These are phyloP conservation scores for Phyllotis vaccarum DNA, from an alignment of 2,797 vertebrate genomes.

Conservation along the genomic window DNA sequence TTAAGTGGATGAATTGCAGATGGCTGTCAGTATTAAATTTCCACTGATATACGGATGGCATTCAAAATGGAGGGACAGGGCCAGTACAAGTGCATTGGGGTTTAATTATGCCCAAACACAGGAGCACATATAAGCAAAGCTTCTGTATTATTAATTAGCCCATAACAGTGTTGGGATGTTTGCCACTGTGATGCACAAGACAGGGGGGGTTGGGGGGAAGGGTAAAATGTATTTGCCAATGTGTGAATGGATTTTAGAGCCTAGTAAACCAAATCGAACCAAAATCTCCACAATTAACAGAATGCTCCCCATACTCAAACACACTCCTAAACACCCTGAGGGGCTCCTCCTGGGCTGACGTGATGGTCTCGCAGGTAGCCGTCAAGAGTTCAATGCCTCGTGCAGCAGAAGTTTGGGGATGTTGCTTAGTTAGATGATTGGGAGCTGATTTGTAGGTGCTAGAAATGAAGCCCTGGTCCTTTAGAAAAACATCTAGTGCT, in stretches of 20 bases:
- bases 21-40: background rate
- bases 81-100: background rate
- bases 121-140: background rate
- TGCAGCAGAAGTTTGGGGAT: background rate
- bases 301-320: background rate
- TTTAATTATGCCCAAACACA: background rate
- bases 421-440: background rate
- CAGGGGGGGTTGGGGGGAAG: too few relatives aligned
- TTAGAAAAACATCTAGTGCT: background rate
- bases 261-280: background rate
- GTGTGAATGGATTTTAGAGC: too few relatives aligned
- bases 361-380: background rate
- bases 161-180: background rate
- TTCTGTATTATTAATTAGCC: background rate
- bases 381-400: background rate
- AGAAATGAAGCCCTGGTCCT: background rate
- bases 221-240: background rate
- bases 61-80: background rate
- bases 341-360: background rate
- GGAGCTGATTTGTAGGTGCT: background rate
- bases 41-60: too few relatives aligned
- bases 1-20: background rate
- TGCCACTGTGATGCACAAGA: background rate
- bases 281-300: background rate
- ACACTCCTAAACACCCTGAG: background rate